Conservation (phyloP, 2,797 vertebrate species). For the Melanotaenia parkinsoni region DNA sequence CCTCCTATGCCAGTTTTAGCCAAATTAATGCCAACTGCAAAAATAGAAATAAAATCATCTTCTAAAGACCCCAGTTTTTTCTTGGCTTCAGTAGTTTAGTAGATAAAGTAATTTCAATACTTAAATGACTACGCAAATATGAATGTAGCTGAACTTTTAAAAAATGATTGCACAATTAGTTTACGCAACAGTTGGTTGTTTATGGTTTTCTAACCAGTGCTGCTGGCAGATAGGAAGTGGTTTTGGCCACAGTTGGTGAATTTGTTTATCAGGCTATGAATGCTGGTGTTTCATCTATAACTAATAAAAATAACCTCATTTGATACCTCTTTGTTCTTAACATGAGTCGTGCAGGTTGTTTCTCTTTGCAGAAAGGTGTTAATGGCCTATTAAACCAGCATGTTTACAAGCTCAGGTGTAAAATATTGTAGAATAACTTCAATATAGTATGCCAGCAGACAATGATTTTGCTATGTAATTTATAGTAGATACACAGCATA, state of each 20-base stretch:
- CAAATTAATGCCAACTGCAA: neutral
- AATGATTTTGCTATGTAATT: neutral
- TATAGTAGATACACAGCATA: neutral
- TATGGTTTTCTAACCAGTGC: neutral
- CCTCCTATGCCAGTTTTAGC: neutral
- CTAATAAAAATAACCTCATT: conserved; percentile 7
- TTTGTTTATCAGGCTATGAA: neutral
- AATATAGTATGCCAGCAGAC: neutral
- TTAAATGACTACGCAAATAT: neutral
- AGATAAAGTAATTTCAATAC: neutral
- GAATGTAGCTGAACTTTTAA: neutral
- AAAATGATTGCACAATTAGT: neutral
- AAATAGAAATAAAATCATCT: neutral
- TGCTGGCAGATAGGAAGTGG: neutral
- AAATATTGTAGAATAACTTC: neutral
- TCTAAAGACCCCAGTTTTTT: neutral
- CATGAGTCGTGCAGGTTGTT: neutral
- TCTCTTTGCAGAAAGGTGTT: neutral
- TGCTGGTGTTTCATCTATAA: neutral
- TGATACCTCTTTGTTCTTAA: neutral
- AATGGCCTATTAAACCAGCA: neutral
- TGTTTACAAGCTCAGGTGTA: neutral
- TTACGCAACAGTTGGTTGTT: neutral
- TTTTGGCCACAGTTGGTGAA: neutral
- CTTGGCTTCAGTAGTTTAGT: neutral